Evolutionary conservation across 2,797 vertebrate genomes (phyloP).

Genomic region (Pygocentrus nattereri): DNA sequence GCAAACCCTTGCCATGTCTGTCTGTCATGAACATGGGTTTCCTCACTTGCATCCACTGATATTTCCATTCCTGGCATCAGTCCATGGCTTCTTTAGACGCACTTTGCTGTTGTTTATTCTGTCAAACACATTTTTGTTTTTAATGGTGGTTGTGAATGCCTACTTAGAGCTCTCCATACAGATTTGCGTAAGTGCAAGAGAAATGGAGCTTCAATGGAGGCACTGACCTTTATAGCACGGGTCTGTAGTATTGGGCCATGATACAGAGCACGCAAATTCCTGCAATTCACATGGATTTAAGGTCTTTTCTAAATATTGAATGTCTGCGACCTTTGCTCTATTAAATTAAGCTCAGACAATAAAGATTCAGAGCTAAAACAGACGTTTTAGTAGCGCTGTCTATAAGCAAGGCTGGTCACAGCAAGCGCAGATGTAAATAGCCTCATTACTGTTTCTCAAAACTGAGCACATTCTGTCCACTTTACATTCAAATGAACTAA

Average conservation of each 20-base stretch:
- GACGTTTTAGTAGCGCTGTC: neutral
- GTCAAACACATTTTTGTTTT: neutral
- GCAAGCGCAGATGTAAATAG: conserved; percentile 29
- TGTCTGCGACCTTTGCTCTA: conserved; percentile 46
- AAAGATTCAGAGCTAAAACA: conserved; percentile 24
- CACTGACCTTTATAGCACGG: conserved; percentile 41
- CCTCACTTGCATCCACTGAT: neutral
- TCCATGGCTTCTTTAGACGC: neutral
- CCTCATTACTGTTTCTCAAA: conserved; percentile 20
- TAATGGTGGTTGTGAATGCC: neutral
- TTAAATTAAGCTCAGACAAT: conserved; percentile 42
- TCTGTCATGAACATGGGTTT: neutral
- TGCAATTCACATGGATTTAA: conserved; percentile 9
- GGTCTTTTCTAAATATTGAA: conserved; percentile 30
- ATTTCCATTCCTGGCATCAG: neutral
- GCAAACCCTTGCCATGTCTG: neutral
- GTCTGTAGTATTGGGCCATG: conserved; percentile 4
- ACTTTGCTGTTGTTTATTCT: conserved; percentile 4
- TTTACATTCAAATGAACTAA: conserved; percentile 45
- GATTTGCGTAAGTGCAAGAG: conserved; percentile 20
- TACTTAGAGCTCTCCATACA: conserved; percentile 37
- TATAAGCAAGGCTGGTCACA: conserved; percentile 21
- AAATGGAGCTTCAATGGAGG: conserved; percentile 9
- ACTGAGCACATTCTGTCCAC: conserved; percentile 35
- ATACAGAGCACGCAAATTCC: conserved; percentile 4